phyloP scores from a whole-genome alignment of 2,888 invertebrate genomes.

The Seira musarum region DNA sequence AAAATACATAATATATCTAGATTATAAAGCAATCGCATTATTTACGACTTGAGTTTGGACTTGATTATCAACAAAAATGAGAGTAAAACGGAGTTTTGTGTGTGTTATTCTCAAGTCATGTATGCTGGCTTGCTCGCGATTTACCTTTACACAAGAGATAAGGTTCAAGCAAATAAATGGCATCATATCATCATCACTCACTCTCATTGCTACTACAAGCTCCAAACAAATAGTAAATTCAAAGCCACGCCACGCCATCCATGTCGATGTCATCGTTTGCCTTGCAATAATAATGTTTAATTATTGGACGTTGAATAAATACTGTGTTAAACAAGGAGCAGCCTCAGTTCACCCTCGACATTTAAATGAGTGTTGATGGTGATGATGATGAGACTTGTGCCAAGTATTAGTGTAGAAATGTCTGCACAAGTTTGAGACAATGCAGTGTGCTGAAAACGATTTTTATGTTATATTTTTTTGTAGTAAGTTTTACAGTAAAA shows the following conservation, averaged over 20 bases:
- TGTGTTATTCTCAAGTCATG: background rate
- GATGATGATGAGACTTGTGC: constrained; percentile 1
- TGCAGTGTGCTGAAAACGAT: background rate
- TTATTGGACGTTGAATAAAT: background rate
- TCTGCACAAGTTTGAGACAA: background rate
- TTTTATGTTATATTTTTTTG: background rate
- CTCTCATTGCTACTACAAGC: too few relatives aligned
- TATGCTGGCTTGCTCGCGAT: background rate
- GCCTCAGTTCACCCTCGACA: background rate
- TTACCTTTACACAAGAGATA: background rate
- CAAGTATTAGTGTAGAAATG: background rate
- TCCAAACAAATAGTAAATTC: too few relatives aligned
- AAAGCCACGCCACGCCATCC: background rate
- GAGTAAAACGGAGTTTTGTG: background rate
- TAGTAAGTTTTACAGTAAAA: constrained; percentile 40
- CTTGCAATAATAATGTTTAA: constrained; percentile 8
- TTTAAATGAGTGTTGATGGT: too few relatives aligned
- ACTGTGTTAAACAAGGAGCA: background rate
- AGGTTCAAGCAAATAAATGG: too few relatives aligned
- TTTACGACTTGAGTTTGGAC: background rate
- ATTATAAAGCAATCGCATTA: background rate
- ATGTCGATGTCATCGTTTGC: constrained; percentile 7
- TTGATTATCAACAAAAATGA: constrained; percentile 12
- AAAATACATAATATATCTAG: background rate
- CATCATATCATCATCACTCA: too few relatives aligned